Conservation (phyloP, 2,888 invertebrate genomes). For the Spatulosminthurus flaviceps region DNA sequence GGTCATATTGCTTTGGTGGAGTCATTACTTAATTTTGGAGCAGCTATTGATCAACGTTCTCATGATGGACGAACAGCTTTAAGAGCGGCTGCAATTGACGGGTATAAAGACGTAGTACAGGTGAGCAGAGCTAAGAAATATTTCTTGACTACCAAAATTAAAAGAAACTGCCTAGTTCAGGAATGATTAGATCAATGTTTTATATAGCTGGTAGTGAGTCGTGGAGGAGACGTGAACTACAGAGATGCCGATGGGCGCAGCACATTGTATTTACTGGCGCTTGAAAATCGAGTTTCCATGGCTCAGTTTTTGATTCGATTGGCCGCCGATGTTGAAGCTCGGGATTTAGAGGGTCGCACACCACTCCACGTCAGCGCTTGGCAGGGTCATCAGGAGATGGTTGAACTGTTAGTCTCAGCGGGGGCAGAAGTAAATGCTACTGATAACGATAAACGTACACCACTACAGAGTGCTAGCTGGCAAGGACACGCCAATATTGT, state of each 20-base stretch:
- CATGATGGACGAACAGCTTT: constrained; percentile 89
- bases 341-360: constrained; percentile 90
- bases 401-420: constrained; percentile 82
- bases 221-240: constrained; percentile 85
- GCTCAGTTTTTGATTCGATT: constrained; percentile 82
- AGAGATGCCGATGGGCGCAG: constrained; percentile 92
- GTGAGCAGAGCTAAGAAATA: no score
- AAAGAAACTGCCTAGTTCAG: no score
- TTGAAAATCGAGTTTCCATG: constrained; percentile 86
- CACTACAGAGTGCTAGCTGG: constrained; percentile 93
- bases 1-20: constrained; percentile 78
- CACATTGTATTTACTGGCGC: constrained; percentile 88
- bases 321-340: constrained; percentile 82
- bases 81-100: constrained; percentile 79
- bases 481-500: constrained; percentile 90
- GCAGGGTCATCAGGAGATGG: constrained; percentile 96
- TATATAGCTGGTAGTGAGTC: constrained; percentile 71
- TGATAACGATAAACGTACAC: constrained; percentile 86
- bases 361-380: constrained; percentile 90
- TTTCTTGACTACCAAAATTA: no score
- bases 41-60: constrained; percentile 84
- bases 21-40: constrained; percentile 78
- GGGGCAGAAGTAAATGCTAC: constrained; percentile 87
- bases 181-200: constrained; percentile 15
- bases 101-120: constrained; percentile 73